These are phyloP conservation scores for Atractosteus spatula DNA, from an alignment of 2,113 vertebrate genomes.

Conservation along the genomic window DNA sequence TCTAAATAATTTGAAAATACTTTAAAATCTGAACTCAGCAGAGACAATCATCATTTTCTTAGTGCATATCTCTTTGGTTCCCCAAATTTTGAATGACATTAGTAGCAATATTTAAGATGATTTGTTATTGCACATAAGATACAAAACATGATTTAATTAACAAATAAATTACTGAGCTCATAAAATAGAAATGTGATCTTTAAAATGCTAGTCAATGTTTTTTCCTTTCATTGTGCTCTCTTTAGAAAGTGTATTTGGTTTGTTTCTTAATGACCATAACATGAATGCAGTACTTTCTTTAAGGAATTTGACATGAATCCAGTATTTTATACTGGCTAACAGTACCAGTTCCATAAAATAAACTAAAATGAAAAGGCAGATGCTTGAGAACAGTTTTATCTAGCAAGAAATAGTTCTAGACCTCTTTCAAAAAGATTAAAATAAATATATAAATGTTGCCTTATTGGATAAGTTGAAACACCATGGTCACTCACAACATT, in stretches of 20 bases:
- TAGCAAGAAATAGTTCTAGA: constrained; percentile 17
- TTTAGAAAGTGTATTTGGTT: background rate
- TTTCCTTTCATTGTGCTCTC: background rate
- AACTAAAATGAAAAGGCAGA: constrained; percentile 5
- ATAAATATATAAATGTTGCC: constrained; percentile 59
- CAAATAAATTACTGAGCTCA: too few species aligned
- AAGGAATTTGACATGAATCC: background rate
- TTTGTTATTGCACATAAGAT: too few species aligned
- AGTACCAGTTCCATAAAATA: background rate
- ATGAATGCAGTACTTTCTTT: background rate
- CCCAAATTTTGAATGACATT: too few species aligned
- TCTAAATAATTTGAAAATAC: too few species aligned
- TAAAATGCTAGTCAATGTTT: too few species aligned
- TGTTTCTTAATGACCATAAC: background rate
- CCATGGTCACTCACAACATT: constrained; percentile 1
- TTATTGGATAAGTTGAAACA: constrained; percentile 16
- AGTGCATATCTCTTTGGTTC: too few species aligned
- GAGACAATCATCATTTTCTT: too few species aligned
- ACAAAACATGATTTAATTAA: too few species aligned
- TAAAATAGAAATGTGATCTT: too few species aligned
- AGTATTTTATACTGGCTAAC: background rate
- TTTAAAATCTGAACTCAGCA: too few species aligned
- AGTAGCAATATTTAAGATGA: too few species aligned
- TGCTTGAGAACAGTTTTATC: constrained; percentile 16
- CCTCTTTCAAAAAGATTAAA: constrained; percentile 44